phyloP scores from a whole-genome alignment of 2,797 vertebrate genomes.

The Phrynocephalus guinanensis region DNA sequence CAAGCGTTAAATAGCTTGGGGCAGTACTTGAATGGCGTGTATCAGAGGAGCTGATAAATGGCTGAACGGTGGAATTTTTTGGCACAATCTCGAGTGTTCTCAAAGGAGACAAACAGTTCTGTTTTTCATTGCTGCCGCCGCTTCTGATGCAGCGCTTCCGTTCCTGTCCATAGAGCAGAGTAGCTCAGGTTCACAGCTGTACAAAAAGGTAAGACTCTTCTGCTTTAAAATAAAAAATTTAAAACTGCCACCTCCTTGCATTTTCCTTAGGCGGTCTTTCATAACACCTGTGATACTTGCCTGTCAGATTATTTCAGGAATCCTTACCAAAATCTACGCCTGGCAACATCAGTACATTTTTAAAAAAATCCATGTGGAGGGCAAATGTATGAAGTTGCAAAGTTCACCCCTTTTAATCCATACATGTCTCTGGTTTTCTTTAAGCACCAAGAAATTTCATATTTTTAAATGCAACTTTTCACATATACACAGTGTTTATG shows the following conservation, averaged over 20 bases:
- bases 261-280: neutral
- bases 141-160: neutral
- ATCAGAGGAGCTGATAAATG: conserved; percentile 9
- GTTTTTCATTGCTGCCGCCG: neutral
- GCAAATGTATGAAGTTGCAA: neutral
- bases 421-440: neutral
- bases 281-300: neutral
- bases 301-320: neutral
- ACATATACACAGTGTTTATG: neutral
- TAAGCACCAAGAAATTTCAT: no score
- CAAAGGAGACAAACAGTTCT: neutral
- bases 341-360: neutral
- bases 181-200: conserved; percentile 1
- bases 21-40: neutral
- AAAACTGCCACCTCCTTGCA: rapidly evolving
- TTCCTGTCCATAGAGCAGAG: neutral
- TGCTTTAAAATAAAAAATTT: neutral
- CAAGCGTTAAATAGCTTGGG: neutral
- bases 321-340: neutral
- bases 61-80: conserved; percentile 14
- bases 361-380: no score
- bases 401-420: neutral
- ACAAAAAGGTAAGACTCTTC: neutral
- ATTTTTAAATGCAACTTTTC: no score
- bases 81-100: neutral